Evolutionary conservation across 2,797 vertebrate species (phyloP), one percentile per base, ranked within the genome.

Genomic region (Sphenodon punctatus): DNA sequence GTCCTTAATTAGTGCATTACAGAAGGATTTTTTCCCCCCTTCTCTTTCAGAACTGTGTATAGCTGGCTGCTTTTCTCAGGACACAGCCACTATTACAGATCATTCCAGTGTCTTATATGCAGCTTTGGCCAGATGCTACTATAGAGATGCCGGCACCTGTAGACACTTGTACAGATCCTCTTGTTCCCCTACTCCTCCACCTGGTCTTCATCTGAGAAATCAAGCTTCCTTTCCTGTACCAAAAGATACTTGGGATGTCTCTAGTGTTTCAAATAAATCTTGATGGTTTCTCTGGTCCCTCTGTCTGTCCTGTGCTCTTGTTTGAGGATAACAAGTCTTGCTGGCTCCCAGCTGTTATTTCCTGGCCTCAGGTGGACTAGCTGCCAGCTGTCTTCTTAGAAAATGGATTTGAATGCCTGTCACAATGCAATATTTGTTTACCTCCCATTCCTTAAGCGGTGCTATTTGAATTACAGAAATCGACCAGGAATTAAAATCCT

Each of bases 21-120:
- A 69, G 71, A 41, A 36, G 23, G 14, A 38, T 6, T n/a, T n/a
- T n/a, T n/a, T n/a, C n/a, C n/a, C n/a, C n/a, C n/a, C n/a, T n/a
- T 13, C 76, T 43, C 53, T 73, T 84, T 83, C 17, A 13, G 61
- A 74, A 53, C 27, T 30, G 10, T 64, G 74, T 75, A 74, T 42
- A 51, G 83, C 59, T 43, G 34, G 38, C 1, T 39, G 27, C 23
- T 55, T 53, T 55, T 13, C 42, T 39, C 10, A 48, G 63, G 23
- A 58, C 75, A 46, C 45, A 78, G 67, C 73, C 51, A 6, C 43
- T 71, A 30, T 58, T 85, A 49, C 49, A 34, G n/a, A 1, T 1
- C 0, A 14, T 34, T 89, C 82, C 87, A 85, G 30, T 87, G 89
- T 87, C 78, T 91, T 84, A 86, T 91, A 85, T 87, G 81, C 66